Conservation (phyloP, 2,888 invertebrate genomes). For the Dolichomitus sp. region DNA sequence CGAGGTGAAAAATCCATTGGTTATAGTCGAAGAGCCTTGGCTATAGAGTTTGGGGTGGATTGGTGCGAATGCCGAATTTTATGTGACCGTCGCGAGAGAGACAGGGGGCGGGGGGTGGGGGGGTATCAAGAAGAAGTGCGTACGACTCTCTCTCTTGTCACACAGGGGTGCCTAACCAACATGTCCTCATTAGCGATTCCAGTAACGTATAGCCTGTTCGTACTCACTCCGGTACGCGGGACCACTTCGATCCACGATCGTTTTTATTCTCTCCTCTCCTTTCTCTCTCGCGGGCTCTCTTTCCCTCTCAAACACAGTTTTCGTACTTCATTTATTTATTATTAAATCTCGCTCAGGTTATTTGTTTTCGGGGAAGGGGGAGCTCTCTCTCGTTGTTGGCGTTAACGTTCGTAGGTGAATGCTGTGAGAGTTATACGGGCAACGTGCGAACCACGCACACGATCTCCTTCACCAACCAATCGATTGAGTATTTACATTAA, state of each 20-base stretch:
- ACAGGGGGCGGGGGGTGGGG: not conserved
- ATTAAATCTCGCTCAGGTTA: conserved; percentile 10
- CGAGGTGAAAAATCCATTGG: not conserved
- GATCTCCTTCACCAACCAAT: conserved; percentile 78
- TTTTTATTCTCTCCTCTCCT: conserved; percentile 47
- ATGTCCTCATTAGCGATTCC: conserved; percentile 88
- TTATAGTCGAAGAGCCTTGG: not conserved
- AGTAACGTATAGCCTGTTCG: conserved; percentile 80
- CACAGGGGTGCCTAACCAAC: conserved; percentile 86
- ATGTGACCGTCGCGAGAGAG: conserved; percentile 10
- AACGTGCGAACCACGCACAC: conserved; percentile 70
- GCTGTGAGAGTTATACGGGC: conserved; percentile 56
- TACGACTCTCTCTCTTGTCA: conserved; percentile 80
- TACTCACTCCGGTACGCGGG: conserved; percentile 78
- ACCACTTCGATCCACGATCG: conserved; percentile 60
- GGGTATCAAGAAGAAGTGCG: conserved; percentile 68
- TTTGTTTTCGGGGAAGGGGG: conserved; percentile 22
- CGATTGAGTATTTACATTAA: conserved; percentile 85
- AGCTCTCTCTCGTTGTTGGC: not conserved
- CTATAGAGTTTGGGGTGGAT: not conserved
- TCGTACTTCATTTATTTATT: conserved; percentile 32
- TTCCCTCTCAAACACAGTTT: conserved; percentile 10
- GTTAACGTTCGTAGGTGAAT: not conserved
- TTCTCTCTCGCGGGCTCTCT: not conserved
- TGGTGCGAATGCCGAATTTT: conserved; percentile 42